These are phyloP conservation scores for Drosophila neonasuta DNA, from an alignment of 2,888 invertebrate species.

Conservation along the genomic window DNA sequence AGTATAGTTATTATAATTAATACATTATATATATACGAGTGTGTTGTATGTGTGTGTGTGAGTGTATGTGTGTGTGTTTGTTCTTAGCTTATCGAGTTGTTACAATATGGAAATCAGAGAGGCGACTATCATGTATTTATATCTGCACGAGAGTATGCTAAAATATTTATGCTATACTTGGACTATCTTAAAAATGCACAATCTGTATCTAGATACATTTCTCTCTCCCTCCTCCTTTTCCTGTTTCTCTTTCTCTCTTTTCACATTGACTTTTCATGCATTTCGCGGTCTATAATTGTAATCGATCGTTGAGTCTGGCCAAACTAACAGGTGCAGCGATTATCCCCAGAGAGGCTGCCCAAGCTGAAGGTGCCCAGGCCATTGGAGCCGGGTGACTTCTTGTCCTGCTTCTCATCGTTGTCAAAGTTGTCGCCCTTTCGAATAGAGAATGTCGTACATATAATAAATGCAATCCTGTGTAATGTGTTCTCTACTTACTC, in stretches of 20 bases:
- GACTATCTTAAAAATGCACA: slow-evolving; percentile 76
- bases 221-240: slow-evolving; percentile 13
- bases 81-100: slow-evolving; percentile 61
- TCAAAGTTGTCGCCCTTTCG: slow-evolving; percentile 82
- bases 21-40: slow-evolving; percentile 35
- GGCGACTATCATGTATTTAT: slow-evolving; percentile 39
- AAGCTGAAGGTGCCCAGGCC: slow-evolving; percentile 82
- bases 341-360: slow-evolving; percentile 81
- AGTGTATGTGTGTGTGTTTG: neutral
- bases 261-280: slow-evolving; percentile 36
- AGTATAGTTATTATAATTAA: slow-evolving; percentile 13
- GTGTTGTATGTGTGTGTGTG: too few species aligned
- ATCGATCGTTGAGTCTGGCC: slow-evolving; percentile 47
- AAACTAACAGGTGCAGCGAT: slow-evolving; percentile 82
- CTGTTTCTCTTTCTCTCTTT: too few species aligned
- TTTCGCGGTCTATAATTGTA: slow-evolving; percentile 32
- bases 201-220: slow-evolving; percentile 57
- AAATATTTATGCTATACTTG: slow-evolving; percentile 73
- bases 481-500: slow-evolving; percentile 83
- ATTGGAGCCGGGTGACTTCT: slow-evolving; percentile 81
- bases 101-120: slow-evolving; percentile 64
- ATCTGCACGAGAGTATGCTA: slow-evolving; percentile 72
- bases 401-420: slow-evolving; percentile 82
- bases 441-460: neutral
- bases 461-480: too few species aligned